Percentiles rank a stretch among this genome's conserved stretches.
These are phyloP conservation scores for Saguinus imperator DNA, from an alignment of 2,113 vertebrate species.

Conservation along the genomic window DNA sequence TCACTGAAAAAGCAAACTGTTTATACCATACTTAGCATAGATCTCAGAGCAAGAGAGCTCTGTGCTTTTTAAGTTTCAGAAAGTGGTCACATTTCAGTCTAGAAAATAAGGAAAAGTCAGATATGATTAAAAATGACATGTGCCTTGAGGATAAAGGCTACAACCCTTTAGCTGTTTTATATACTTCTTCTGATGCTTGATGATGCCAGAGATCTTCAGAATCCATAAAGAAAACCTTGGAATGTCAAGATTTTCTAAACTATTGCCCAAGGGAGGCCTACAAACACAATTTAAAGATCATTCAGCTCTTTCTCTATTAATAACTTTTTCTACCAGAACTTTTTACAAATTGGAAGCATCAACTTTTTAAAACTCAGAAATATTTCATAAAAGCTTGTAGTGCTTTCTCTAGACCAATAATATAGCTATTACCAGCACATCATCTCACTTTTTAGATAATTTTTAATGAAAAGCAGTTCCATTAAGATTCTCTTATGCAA, in stretches of 20 bases:
- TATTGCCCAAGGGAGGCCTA: neutral
- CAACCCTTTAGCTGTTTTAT: neutral
- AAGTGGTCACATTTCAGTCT: neutral
- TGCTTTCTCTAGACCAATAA: neutral
- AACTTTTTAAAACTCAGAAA: conserved; percentile 31
- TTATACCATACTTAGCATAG: neutral
- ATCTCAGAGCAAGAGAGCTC: neutral
- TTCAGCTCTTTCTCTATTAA: conserved; percentile 44
- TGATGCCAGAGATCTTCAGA: conserved; percentile 8
- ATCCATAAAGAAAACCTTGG: neutral
- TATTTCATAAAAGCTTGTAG: conserved; percentile 3
- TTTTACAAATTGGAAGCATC: conserved; percentile 20
- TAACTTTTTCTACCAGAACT: conserved; percentile 19
- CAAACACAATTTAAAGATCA: conserved; percentile 46
- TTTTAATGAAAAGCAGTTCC: conserved; percentile 10
- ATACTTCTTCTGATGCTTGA: conserved; percentile 28
- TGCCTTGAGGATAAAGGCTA: neutral
- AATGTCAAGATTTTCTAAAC: conserved; percentile 39
- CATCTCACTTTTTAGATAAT: neutral
- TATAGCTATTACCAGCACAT: neutral
- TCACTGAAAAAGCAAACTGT: neutral
- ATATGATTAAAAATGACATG: conserved; percentile 19
- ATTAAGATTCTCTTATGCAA: neutral
- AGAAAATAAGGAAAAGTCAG: neutral
- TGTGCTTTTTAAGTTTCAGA: neutral